Conservation (phyloP, 64 coral and sea anemone genomes). For the Stylophora pistillata region DNA sequence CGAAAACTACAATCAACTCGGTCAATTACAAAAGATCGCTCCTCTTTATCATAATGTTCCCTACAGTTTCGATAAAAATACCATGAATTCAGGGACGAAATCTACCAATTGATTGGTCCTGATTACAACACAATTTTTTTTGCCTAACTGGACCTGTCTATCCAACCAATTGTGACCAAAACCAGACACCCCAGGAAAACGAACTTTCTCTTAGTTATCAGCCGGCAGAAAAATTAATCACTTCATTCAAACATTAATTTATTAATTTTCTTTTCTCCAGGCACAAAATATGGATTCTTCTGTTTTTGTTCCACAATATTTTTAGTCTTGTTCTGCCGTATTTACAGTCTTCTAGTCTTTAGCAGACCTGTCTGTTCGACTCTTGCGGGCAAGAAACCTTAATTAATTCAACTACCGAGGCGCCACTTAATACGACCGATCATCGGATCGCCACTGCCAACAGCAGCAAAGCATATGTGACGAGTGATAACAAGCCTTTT, state of each 20-base stretch:
- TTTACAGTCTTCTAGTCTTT: conserved; percentile 23
- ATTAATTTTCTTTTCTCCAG: conserved; percentile 75
- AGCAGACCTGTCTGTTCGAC: conserved; percentile 5
- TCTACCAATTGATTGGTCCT: no score
- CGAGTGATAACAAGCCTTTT: not conserved
- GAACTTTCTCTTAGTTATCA: no score
- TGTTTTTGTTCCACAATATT: conserved; percentile 81
- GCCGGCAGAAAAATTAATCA: not conserved
- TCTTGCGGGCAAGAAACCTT: not conserved
- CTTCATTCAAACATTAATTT: conserved; percentile 81
- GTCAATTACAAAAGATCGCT: no score
- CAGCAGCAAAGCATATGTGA: not conserved
- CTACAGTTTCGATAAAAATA: no score
- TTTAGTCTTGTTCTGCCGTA: conserved; percentile 64
- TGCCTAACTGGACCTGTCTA: no score
- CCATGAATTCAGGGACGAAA: no score
- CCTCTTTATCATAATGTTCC: no score
- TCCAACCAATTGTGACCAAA: no score
- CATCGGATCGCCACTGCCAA: not conserved
- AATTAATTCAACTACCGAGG: not conserved
- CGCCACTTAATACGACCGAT: not conserved
- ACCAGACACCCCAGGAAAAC: no score
- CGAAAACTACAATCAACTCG: no score
- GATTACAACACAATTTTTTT: no score
- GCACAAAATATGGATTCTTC: conserved; percentile 86